Evolutionary conservation across 30 jellyfish, hydroid and myxozoan genomes (phyloP).

Genomic region (Nemopilema nomurai): DNA sequence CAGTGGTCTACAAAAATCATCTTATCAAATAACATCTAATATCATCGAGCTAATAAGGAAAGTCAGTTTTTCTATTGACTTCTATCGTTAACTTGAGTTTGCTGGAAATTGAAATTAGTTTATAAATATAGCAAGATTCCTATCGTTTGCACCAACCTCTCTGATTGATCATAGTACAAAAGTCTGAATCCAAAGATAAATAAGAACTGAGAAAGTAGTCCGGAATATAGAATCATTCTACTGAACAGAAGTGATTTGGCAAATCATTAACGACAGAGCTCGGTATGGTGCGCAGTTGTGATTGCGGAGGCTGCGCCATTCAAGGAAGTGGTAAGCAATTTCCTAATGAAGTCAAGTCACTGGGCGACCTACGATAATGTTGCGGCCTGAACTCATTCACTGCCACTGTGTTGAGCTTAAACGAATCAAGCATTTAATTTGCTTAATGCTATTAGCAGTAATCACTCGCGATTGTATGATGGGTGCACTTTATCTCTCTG

Average conservation of each 20-base stretch:
- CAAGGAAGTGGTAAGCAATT: background rate
- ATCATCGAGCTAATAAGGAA: no score
- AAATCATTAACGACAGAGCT: background rate
- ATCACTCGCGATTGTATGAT: constrained; percentile 3
- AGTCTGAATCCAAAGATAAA: no score
- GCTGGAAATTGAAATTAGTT: background rate
- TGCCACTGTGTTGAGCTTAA: background rate
- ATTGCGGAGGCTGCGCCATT: background rate
- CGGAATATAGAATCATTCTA: no score
- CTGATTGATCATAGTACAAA: no score
- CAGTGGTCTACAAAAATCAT: no score
- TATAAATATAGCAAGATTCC: background rate
- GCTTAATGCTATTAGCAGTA: constrained; percentile 24
- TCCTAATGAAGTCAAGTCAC: background rate
- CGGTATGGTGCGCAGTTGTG: background rate
- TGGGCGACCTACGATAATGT: background rate
- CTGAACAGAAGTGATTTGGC: no score
- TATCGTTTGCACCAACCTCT: no score
- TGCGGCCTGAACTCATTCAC: background rate
- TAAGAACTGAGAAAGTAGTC: no score
- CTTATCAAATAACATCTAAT: no score
- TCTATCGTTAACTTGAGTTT: background rate
- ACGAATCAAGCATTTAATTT: background rate
- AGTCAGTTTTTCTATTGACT: background rate
- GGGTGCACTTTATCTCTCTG: background rate